Base-by-base conservation (phyloP, 1,140 invertebrate species). In the Phymorhynchus buccinoides region DNA sequence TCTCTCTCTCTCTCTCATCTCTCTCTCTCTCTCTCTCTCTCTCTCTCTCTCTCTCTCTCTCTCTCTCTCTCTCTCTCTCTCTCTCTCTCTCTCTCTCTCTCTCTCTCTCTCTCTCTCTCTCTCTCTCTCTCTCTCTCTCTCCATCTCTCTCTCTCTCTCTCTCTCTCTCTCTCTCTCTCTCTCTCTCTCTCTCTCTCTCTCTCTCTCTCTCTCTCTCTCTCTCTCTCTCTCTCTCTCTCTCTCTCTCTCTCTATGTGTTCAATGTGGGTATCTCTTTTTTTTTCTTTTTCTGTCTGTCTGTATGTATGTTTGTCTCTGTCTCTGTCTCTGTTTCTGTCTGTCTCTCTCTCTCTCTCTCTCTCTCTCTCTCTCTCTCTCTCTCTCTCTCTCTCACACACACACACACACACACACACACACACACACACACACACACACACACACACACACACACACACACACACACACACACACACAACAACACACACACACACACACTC, bases 141-240 rank as follows among this genome's bases (percentile, higher is more conserved):
- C n/a, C n/a, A 14, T 66, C 62, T 66, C 9, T 66, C 62, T 66
- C 9, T 66, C 62, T n/a, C 9, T 66, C 62, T 66, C 9, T 66
- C 62, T 66, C 27, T 66, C 27, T 66, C 27, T n/a, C 62, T 66
- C 62, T 66, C 62, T 66, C 62, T 66, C 27, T n/a, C 62, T 66
- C 62, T 66, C 62, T 66, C 62, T 66, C 62, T n/a, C 62, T 66
- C 62, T 66, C 62, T 66, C 27, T 66, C 62, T 66, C 62, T 66
- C 27, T n/a, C 62, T 66, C 62, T 66, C 62, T 66, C 62, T 66
- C 62, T 66, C 62, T 66, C 62, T 66, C 62, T 66, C 62, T 66
- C 62, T 27, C 27, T 27, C 62, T 27, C 62, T 27, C 48, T 22
- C 62, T 27, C 62, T 27, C 62, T 27, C 62, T 66, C 62, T 27